Conservation (phyloP, 2,888 invertebrate genomes). For the Bimastos eiseni region DNA sequence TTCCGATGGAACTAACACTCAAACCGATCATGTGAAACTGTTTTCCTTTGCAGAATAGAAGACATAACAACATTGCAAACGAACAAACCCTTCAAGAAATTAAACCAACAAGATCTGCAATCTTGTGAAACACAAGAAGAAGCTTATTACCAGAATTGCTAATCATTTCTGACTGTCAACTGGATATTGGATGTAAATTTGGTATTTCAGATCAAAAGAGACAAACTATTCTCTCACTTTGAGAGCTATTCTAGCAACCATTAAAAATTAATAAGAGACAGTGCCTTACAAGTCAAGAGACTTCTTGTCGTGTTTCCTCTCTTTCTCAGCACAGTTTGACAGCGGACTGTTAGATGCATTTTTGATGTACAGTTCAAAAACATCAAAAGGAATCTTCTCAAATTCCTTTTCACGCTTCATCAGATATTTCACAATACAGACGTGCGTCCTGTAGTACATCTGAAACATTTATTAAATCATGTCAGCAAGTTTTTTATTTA, state of each 20-base stretch:
- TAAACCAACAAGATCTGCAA: background rate
- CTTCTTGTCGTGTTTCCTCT: constrained; percentile 22
- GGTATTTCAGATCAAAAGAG: background rate
- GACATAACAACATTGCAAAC: background rate
- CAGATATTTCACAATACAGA: constrained; percentile 83
- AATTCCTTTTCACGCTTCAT: constrained; percentile 46
- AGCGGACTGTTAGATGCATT: constrained; percentile 59
- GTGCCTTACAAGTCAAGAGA: constrained; percentile 1
- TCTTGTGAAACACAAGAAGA: background rate
- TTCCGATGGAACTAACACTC: background rate
- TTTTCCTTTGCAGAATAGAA: background rate
- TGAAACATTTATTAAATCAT: constrained; percentile 42
- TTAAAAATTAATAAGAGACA: background rate
- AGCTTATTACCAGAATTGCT: background rate
- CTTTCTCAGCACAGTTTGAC: constrained; percentile 52
- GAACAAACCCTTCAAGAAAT: background rate
- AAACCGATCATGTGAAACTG: background rate
- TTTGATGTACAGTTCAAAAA: constrained; percentile 55
- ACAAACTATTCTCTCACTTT: background rate
- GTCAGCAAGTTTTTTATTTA: background rate
- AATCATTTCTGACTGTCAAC: background rate
- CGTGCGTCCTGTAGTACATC: constrained; percentile 75
- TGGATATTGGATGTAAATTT: background rate
- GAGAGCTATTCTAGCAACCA: background rate
- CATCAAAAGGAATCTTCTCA: constrained; percentile 47